phyloP scores from a whole-genome alignment of 2,888 invertebrate species.

The Hypomecis atomaria region DNA sequence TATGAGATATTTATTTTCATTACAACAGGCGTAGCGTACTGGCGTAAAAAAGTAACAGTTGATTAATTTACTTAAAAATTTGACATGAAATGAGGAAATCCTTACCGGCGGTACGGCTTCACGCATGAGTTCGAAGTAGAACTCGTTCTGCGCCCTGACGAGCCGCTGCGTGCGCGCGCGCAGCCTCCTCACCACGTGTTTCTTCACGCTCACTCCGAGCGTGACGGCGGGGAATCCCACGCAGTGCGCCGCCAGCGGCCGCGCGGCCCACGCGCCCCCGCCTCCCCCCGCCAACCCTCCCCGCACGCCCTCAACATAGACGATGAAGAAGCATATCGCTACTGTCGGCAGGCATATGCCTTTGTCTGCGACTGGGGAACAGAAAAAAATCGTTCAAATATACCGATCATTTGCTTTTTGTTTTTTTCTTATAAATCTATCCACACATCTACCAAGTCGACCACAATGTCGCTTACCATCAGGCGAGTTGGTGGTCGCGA shows the following conservation, averaged over 20 bases:
- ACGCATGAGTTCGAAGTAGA: constrained; percentile 95
- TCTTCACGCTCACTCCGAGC: constrained; percentile 97
- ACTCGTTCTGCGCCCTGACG: constrained; percentile 97
- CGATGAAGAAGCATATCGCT: constrained; percentile 96
- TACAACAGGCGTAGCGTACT: too few species aligned
- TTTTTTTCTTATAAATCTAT: too few species aligned
- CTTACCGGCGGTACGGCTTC: constrained; percentile 89
- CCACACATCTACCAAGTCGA: too few species aligned
- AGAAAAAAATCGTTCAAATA: constrained; percentile 24
- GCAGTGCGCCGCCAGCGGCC: constrained; percentile 98
- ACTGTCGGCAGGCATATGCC: constrained; percentile 98
- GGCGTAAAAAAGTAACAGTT: not conserved
- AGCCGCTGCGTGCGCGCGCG: constrained; percentile 95
- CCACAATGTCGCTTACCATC: too few species aligned
- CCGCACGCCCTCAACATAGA: constrained; percentile 96
- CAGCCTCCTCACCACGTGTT: constrained; percentile 95
- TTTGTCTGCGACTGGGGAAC: constrained; percentile 86
- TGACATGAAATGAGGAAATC: not conserved
- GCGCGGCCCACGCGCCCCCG: constrained; percentile 94
- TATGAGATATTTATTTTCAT: too few species aligned
- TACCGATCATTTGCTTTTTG: too few species aligned
- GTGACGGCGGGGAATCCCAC: constrained; percentile 96
- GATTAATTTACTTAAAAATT: not conserved
- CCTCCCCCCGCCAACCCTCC: constrained; percentile 92
- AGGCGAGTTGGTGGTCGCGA: too few species aligned